A percentile compares a stretch with the other conserved stretches of the same genome.
Evolutionary conservation across 2,888 invertebrate species (phyloP).

Genomic region (Eutolmus rufibarbis): DNA sequence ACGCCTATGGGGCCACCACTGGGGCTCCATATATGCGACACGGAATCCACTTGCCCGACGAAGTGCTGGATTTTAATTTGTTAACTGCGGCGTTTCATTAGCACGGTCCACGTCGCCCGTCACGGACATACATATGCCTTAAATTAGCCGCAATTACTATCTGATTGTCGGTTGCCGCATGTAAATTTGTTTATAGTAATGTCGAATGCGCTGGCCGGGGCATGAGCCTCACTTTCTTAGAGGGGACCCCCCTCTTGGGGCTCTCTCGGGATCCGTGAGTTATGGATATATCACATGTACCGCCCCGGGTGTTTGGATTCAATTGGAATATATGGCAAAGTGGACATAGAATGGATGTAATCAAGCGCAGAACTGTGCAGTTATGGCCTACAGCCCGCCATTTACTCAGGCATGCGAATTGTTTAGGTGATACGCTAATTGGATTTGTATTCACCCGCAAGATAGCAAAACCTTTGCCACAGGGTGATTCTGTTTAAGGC

Average conservation of each 20-base stretch:
- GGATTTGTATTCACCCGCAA: background rate
- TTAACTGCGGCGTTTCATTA: constrained; percentile 37
- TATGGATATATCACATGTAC: constrained; percentile 26
- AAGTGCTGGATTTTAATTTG: constrained; percentile 22
- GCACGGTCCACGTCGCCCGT: constrained; percentile 12
- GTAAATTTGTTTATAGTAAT: constrained; percentile 38
- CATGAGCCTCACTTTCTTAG: background rate
- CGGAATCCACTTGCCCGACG: background rate
- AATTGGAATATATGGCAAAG: constrained; percentile 1
- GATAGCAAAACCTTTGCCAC: background rate
- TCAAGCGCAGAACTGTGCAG: background rate
- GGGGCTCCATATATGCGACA: background rate
- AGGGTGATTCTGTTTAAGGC: background rate
- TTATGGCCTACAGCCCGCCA: background rate
- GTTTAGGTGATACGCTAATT: background rate
- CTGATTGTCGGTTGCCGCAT: constrained; percentile 35
- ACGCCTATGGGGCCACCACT: background rate
- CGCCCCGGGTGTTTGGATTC: background rate
- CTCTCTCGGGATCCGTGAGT: background rate
- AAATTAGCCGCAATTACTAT: constrained; percentile 34
- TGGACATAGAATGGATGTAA: background rate
- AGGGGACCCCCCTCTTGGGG: background rate
- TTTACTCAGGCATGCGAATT: background rate
- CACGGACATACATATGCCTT: constrained; percentile 29
- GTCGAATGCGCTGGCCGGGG: background rate